Base-by-base conservation (phyloP, 2,888 invertebrate species). In the Chelonus formosanus region DNA sequence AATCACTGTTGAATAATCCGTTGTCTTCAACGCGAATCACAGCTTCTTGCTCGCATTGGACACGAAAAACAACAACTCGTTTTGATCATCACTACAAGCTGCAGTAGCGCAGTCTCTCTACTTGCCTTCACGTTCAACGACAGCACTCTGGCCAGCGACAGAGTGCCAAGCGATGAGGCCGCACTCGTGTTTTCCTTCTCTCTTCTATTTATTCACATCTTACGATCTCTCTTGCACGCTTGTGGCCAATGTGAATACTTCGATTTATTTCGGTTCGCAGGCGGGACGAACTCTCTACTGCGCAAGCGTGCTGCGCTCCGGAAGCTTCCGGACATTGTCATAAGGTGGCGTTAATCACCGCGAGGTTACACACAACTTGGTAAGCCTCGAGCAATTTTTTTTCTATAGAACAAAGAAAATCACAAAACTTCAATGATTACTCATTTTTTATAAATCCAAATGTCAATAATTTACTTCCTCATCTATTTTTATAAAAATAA, bases 251-350 rank as follows among this genome's bases (percentile, higher is more conserved):
- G 10, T 45, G 35, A 10, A 57, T 43, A 80, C 77, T 83, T 83
- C 84, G 84, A 84, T 83, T 84, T 83, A 82, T 82, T 83, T 81
- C 79, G 78, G 80, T 81, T 79, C 76, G 76, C 76, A 78, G 76
- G 77, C 78, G 75, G 73, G 75, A 78, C 71, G 70, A 63, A 76
- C 70, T 70, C 72, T 70, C 67, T 68, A 59, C 47, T 45, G 71
- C 77, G 80, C 79, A 75, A 65, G 80, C 79, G 76, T 74, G 59
- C 50, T 70, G 70, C 69, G 65, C 67, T 66, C 68, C 61, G 40
- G 36, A 52, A 64, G 47, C 58, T 73, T 80, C 76, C 80, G 81
- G 80, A 80, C 81, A 81, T 68, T 64, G 63, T 62, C 76, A 65
- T 66, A 60, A 74, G 80, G 65, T 68, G 71, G 72, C 78, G 75